Evolutionary conservation across 2,888 invertebrate species (phyloP).

Genomic region (Callyntrura sp.): DNA sequence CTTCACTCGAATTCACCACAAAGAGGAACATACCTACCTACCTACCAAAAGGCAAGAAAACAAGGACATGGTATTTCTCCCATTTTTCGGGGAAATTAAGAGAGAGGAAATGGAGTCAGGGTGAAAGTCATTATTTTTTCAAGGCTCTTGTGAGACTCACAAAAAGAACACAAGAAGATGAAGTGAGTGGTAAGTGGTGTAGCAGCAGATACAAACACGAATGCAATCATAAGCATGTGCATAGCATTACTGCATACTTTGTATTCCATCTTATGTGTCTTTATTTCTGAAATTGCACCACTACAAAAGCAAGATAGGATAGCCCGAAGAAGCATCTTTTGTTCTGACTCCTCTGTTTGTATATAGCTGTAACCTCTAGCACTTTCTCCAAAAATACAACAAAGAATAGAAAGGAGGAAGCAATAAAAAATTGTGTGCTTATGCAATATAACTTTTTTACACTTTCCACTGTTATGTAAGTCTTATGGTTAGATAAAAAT

Average conservation of each 20-base stretch:
- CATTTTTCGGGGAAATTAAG: conserved; percentile 59
- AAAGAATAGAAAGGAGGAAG: conserved; percentile 12
- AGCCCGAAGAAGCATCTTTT: background rate
- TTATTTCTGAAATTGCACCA: conserved; percentile 28
- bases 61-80: conserved; percentile 30
- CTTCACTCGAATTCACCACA: background rate
- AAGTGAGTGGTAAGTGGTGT: conserved; percentile 46
- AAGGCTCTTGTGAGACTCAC: conserved; percentile 67
- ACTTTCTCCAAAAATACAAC: conserved; percentile 1
- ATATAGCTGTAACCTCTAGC: conserved; percentile 1
- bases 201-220: conserved; percentile 26
- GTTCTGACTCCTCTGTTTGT: background rate
- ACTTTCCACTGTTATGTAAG: background rate
- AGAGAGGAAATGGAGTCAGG: conserved; percentile 66
- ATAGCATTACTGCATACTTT: conserved; percentile 51
- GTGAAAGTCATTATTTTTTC: conserved; percentile 76
- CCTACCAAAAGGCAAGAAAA: background rate
- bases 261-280: conserved; percentile 42
- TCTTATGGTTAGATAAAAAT: background rate
- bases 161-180: conserved; percentile 55
- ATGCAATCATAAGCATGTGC: conserved; percentile 55
- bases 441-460: conserved; percentile 21
- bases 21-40: background rate
- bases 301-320: background rate
- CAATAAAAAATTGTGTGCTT: background rate